phyloP scores from a whole-genome alignment of 2,113 vertebrate species.

The Rhegmatorhina hoffmannsi region DNA sequence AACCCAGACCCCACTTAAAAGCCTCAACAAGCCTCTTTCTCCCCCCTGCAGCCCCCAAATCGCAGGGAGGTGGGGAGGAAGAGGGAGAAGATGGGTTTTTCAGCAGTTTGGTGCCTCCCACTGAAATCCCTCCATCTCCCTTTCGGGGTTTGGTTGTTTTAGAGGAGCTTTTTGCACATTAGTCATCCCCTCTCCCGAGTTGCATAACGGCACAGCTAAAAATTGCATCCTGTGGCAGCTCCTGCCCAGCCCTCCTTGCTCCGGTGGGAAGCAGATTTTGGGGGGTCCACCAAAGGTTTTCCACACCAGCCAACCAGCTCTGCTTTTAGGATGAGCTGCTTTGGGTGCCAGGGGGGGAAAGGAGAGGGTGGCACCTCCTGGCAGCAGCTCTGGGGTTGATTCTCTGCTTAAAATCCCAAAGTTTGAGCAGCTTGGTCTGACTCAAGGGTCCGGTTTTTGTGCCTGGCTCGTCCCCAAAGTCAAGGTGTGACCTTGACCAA shows the following conservation, averaged over 20 bases:
- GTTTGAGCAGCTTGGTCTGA: background rate
- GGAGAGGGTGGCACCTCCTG: background rate
- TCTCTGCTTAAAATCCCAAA: background rate
- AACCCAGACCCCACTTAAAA: background rate
- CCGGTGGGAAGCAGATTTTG: background rate
- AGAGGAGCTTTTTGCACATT: conserved; percentile 62
- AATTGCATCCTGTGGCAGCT: conserved; percentile 70
- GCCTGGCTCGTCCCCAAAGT: background rate
- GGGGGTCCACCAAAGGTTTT: background rate
- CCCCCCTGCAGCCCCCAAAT: background rate
- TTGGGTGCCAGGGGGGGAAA: background rate
- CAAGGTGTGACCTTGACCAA: background rate
- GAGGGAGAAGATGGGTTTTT: conserved; percentile 31
- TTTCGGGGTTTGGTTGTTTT: conserved; percentile 15
- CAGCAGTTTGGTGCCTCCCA: conserved; percentile 52
- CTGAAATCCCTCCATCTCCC: conserved; percentile 52
- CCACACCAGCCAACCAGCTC: background rate
- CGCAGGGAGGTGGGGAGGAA: background rate
- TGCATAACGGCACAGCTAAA: conserved; percentile 78
- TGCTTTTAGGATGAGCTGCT: background rate
- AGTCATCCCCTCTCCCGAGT: conserved; percentile 63
- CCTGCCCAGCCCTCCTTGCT: background rate
- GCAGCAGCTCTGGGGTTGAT: background rate
- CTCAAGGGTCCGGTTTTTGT: background rate
- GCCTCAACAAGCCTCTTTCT: background rate